A percentile compares a stretch with the other conserved stretches of the same genome.
Conservation (phyloP, 2,888 invertebrate genomes). For the Acleris emargana region DNA sequence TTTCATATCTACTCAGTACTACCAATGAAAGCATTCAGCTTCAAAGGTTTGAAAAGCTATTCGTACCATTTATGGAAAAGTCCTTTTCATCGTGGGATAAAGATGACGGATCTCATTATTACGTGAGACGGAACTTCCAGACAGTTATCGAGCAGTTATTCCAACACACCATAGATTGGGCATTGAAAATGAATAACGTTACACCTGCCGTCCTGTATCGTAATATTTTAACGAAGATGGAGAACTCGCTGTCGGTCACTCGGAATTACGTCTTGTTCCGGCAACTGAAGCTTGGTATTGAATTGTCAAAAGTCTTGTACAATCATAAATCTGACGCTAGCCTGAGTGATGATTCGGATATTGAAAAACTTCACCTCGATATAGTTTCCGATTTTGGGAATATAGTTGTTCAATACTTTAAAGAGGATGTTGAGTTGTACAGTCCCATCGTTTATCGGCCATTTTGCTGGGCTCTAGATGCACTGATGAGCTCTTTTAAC, state of each 20-base stretch:
- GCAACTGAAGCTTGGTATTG: slow-evolving; percentile 20
- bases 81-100: slow-evolving; percentile 45
- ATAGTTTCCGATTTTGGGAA: slow-evolving; percentile 16
- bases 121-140: slow-evolving; percentile 16
- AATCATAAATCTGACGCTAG: slow-evolving; percentile 5
- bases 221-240: slow-evolving; percentile 17
- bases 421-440: slow-evolving; percentile 15
- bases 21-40: slow-evolving; percentile 48
- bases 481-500: background rate
- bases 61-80: slow-evolving; percentile 49
- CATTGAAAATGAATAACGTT: slow-evolving; percentile 20
- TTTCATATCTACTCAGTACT: slow-evolving; percentile 47
- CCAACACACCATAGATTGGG: background rate
- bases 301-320: slow-evolving; percentile 9
- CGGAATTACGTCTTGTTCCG: slow-evolving; percentile 18
- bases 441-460: slow-evolving; percentile 13
- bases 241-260: slow-evolving; percentile 10
- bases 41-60: slow-evolving; percentile 43
- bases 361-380: slow-evolving; percentile 1
- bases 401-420: slow-evolving; percentile 10
- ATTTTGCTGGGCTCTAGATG: background rate
- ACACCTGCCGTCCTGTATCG: slow-evolving; percentile 8
- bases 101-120: slow-evolving; percentile 24
- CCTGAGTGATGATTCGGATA: background rate
- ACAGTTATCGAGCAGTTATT: slow-evolving; percentile 3